Percentiles rank a stretch among this genome's conserved stretches.
phyloP scores from a whole-genome alignment of 1,140 invertebrate species.

The Mizuhopecten yessoensis region DNA sequence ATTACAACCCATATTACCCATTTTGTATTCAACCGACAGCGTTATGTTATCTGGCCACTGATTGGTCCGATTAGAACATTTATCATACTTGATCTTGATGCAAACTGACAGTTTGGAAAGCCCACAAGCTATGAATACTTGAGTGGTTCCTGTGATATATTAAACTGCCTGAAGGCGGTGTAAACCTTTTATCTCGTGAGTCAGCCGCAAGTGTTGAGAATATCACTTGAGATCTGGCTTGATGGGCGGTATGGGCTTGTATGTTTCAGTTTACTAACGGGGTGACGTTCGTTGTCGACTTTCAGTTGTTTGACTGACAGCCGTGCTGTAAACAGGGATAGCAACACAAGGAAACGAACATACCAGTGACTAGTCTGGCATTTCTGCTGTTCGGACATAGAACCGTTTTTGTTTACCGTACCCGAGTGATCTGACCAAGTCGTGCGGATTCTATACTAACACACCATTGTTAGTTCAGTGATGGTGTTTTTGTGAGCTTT shows the following conservation, averaged over 20 bases:
- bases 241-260: conserved; percentile 64
- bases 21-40: conserved; percentile 70
- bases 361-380: background rate
- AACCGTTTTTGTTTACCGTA: background rate
- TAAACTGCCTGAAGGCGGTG: conserved; percentile 61
- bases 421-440: too few relatives aligned
- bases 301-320: conserved; percentile 57
- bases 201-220: conserved; percentile 66
- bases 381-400: background rate
- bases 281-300: conserved; percentile 48
- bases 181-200: conserved; percentile 66
- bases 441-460: background rate
- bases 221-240: conserved; percentile 63
- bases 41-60: conserved; percentile 63
- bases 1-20: conserved; percentile 75
- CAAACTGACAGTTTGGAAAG: conserved; percentile 64
- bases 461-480: background rate
- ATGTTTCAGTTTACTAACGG: conserved; percentile 54
- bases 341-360: conserved; percentile 43
- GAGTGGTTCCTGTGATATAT: conserved; percentile 59
- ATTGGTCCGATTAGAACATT: conserved; percentile 71
- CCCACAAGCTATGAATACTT: conserved; percentile 63
- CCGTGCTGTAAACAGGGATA: conserved; percentile 67
- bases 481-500: conserved; percentile 29
- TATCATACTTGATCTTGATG: conserved; percentile 68